phyloP scores from a whole-genome alignment of 2,888 invertebrate genomes.

The Boloria selene region DNA sequence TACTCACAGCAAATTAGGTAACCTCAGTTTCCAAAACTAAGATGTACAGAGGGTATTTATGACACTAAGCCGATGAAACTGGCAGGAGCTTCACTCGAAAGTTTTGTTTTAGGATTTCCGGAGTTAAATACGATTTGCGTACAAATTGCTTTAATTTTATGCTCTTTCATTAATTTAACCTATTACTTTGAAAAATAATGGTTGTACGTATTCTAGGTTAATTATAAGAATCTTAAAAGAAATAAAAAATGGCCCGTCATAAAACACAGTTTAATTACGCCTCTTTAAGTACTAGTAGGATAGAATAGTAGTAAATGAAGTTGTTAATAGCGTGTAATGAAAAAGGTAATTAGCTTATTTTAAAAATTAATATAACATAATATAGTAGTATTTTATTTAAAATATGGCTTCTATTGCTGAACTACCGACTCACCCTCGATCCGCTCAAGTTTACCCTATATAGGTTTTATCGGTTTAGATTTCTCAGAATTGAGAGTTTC shows the following conservation, averaged over 20 bases:
- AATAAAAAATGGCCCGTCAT: neutral
- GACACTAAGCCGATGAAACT: slow-evolving; percentile 25
- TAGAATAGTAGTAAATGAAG: neutral
- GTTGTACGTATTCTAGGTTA: neutral
- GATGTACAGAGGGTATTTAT: slow-evolving; percentile 11
- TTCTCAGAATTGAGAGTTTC: too few species aligned
- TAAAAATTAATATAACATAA: too few species aligned
- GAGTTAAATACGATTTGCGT: slow-evolving; percentile 17
- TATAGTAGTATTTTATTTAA: too few species aligned
- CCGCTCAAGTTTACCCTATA: too few species aligned
- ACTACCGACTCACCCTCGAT: too few species aligned
- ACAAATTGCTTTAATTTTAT: slow-evolving; percentile 15
- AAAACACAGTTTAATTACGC: neutral
- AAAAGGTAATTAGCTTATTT: too few species aligned
- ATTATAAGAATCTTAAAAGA: neutral
- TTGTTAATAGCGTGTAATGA: neutral
- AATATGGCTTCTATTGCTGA: too few species aligned
- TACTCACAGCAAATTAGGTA: slow-evolving; percentile 8
- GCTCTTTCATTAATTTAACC: neutral
- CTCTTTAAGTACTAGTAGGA: neutral
- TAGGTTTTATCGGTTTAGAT: too few species aligned
- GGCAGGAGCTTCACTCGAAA: slow-evolving; percentile 21
- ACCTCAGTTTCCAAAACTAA: slow-evolving; percentile 16
- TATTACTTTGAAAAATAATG: neutral
- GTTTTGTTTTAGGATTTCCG: slow-evolving; percentile 24